phyloP scores from a whole-genome alignment of 2,888 invertebrate genomes.

The Nesidiocoris tenuis region DNA sequence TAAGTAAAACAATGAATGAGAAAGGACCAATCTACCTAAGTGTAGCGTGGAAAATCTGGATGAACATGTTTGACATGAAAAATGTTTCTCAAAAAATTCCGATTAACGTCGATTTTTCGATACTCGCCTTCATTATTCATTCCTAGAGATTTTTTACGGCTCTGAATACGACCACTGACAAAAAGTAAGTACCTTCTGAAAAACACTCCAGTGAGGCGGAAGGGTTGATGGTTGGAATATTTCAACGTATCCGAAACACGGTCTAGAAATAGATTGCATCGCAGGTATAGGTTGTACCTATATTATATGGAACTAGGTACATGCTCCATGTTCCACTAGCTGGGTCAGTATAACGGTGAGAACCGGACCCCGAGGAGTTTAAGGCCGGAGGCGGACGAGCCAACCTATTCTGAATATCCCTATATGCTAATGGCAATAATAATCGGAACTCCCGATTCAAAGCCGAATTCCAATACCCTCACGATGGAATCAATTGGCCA shows the following conservation, averaged over 20 bases:
- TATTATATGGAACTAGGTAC: constrained; percentile 30
- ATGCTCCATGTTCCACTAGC: constrained; percentile 21
- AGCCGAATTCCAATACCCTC: constrained; percentile 7
- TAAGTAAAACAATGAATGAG: no score
- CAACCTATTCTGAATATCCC: constrained; percentile 6
- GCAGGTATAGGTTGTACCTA: constrained; percentile 6
- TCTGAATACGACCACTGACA: no score
- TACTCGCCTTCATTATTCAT: no score
- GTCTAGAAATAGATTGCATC: constrained; percentile 17
- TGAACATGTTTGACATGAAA: no score
- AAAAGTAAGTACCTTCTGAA: background rate
- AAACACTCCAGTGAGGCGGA: background rate
- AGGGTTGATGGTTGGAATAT: constrained; percentile 21
- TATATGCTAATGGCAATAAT: constrained; percentile 37
- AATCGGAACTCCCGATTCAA: constrained; percentile 29
- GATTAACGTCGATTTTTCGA: no score
- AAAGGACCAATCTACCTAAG: no score
- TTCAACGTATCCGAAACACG: constrained; percentile 5
- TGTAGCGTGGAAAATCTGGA: no score
- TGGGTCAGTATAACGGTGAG: constrained; percentile 29
- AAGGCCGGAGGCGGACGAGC: background rate
- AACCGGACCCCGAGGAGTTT: constrained; percentile 14
- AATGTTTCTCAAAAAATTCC: no score
- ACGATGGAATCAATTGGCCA: background rate
- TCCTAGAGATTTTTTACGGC: no score